Evolutionary conservation across 2,113 vertebrate genomes (phyloP), one percentile per base, ranked within the genome.

Genomic region (Litocranius walleri): DNA sequence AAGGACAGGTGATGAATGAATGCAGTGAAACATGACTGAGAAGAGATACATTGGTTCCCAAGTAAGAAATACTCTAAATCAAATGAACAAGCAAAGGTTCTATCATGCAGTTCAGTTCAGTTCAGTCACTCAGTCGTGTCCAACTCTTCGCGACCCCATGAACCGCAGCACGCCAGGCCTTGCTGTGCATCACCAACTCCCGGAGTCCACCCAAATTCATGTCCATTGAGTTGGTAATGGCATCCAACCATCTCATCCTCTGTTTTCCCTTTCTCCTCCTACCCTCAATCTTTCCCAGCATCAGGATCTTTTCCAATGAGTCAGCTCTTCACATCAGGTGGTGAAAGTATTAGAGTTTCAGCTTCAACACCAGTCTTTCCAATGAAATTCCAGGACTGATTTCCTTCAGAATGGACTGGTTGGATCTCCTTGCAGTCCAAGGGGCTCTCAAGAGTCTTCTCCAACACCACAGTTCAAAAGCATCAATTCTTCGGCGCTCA

Each of bases 1-100:
- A 86, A 96, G 77, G 64, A 86, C 95, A 96, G 97, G 90, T 98
- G 94, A 97, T 82, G 92, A 86, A 88, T 90, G 88, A 83, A 71
- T 33, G 19, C 59, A 57, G 36, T 11, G 43, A 88, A 64, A 90
- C 23, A 43, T 15, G 67, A 30, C 27, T n/a, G 62, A 83, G 36
- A 8, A 16, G 5, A 54, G 61, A 45, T 33, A 54, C 0, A 0
- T 14, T 17, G 30, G 8, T 33, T 74, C 61, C 71, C 45, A 30
- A 36, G 43, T 78, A 36, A 74, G 21, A 94, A 88, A 62, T 23
- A 52, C 4, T 43, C 40, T 7, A n/a, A 40, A 67, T 48, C n/a
- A 43, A 43, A 83, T 62, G 33, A 7, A 52, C 6, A 54, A 16
- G 27, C 7, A 4, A 33, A 4, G 3, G 0, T 4, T 56, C 5